These are phyloP conservation scores for Pogonomyrmex barbatus DNA, from an alignment of 1,140 invertebrate species.

Conservation along the genomic window DNA sequence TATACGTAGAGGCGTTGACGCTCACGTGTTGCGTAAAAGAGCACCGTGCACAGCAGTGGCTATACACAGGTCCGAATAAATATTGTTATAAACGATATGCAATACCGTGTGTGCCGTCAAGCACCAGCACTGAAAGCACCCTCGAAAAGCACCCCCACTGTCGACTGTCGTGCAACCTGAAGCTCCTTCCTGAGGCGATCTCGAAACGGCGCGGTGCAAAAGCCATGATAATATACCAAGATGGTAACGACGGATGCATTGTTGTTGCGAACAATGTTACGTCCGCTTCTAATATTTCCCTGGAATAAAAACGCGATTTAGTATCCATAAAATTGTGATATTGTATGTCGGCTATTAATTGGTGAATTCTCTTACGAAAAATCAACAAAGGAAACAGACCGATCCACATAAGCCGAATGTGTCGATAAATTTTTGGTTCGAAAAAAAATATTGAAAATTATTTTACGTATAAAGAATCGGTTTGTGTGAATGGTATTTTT, in stretches of 20 bases:
- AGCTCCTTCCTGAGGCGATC: constrained; percentile 68
- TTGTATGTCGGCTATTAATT: background rate
- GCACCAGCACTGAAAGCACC: constrained; percentile 84
- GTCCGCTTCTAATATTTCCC: background rate
- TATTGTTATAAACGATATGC: constrained; percentile 61
- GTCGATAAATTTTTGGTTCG: background rate
- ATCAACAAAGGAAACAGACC: background rate
- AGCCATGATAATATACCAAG: constrained; percentile 42
- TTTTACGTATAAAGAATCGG: background rate
- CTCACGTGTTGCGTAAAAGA: constrained; percentile 50
- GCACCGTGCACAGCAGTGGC: constrained; percentile 61
- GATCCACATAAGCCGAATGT: background rate
- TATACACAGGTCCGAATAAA: constrained; percentile 63
- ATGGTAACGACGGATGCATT: background rate
- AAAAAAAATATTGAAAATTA: constrained; percentile 1
- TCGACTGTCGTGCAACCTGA: constrained; percentile 77
- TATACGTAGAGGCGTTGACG: constrained; percentile 35
- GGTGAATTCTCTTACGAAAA: background rate
- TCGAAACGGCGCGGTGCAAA: constrained; percentile 49
- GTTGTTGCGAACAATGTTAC: background rate
- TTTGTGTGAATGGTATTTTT: background rate
- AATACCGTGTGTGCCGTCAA: constrained; percentile 81
- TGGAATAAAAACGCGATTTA: background rate
- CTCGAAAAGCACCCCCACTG: constrained; percentile 79
- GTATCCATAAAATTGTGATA: background rate